Evolutionary conservation across 2,113 vertebrate species (phyloP).

Genomic region (Oxyruncus cristatus): DNA sequence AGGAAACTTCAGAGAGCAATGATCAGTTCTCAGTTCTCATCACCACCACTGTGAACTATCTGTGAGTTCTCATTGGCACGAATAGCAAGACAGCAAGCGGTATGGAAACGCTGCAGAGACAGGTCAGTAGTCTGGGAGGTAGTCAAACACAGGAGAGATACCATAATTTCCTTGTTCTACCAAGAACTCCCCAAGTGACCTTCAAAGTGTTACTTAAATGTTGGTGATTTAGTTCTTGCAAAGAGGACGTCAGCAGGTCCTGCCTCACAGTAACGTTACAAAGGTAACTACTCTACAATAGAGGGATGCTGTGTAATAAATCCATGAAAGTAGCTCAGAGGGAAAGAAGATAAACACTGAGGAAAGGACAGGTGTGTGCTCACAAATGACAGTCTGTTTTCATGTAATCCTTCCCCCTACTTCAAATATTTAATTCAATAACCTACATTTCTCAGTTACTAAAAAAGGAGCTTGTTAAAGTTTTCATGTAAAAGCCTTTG

Average conservation of each 20-base stretch:
- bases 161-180: neutral
- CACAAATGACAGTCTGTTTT: neutral
- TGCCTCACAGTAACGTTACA: neutral
- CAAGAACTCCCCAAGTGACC: neutral
- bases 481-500: neutral
- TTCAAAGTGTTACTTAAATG: neutral
- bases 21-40: neutral
- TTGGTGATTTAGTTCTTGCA: neutral
- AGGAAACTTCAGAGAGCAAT: neutral
- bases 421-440: constrained; percentile 19
- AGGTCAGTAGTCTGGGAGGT: neutral
- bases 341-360: neutral
- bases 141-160: neutral
- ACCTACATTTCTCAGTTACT: neutral
- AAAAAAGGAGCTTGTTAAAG: constrained; percentile 4
- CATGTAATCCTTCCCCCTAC: neutral
- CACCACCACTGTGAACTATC: neutral
- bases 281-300: neutral
- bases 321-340: neutral
- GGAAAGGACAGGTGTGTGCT: neutral
- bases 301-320: neutral
- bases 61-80: neutral
- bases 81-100: neutral
- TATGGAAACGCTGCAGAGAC: neutral
- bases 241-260: neutral